phyloP scores from a whole-genome alignment of 2,888 invertebrate species.

The Eurytoma adleriae region DNA sequence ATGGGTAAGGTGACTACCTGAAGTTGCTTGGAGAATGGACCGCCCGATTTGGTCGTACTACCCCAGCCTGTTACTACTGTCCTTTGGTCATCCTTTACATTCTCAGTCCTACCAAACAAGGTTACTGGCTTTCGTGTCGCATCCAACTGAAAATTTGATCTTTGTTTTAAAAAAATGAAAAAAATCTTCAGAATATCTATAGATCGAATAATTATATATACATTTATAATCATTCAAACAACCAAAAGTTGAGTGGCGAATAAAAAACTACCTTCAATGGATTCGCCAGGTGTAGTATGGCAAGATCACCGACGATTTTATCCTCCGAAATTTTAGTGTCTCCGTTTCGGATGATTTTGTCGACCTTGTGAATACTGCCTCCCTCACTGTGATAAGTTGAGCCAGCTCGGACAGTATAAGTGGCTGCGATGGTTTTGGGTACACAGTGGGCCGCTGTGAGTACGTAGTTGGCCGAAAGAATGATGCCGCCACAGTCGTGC shows the following conservation, averaged over 20 bases:
- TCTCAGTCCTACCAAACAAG: slow-evolving; percentile 55
- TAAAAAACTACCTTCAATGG: slow-evolving; percentile 73
- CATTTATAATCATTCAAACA: too few relatives aligned
- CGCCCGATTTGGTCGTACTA: slow-evolving; percentile 1
- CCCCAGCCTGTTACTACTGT: slow-evolving; percentile 66
- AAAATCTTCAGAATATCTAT: too few relatives aligned
- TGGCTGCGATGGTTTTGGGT: background rate
- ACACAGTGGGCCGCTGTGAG: slow-evolving; percentile 81
- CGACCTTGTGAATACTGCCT: slow-evolving; percentile 52
- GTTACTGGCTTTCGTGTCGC: slow-evolving; percentile 48
- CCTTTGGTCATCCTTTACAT: slow-evolving; percentile 54
- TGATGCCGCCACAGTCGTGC: slow-evolving; percentile 79
- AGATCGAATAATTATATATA: too few relatives aligned
- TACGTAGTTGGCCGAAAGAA: slow-evolving; percentile 77
- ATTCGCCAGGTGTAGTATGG: slow-evolving; percentile 76
- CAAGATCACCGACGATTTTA: slow-evolving; percentile 75
- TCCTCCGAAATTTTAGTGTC: slow-evolving; percentile 14
- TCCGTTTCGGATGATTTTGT: slow-evolving; percentile 47
- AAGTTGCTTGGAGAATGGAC: background rate
- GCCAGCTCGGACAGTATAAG: background rate
- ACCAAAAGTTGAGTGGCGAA: too few relatives aligned
- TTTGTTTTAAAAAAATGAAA: too few relatives aligned
- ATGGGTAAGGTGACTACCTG: slow-evolving; percentile 16
- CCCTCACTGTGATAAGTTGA: slow-evolving; percentile 74
- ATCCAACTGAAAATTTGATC: slow-evolving; percentile 42